These are phyloP conservation scores for Entomobrya proxima DNA, from an alignment of 2,888 invertebrate species.

Conservation along the genomic window DNA sequence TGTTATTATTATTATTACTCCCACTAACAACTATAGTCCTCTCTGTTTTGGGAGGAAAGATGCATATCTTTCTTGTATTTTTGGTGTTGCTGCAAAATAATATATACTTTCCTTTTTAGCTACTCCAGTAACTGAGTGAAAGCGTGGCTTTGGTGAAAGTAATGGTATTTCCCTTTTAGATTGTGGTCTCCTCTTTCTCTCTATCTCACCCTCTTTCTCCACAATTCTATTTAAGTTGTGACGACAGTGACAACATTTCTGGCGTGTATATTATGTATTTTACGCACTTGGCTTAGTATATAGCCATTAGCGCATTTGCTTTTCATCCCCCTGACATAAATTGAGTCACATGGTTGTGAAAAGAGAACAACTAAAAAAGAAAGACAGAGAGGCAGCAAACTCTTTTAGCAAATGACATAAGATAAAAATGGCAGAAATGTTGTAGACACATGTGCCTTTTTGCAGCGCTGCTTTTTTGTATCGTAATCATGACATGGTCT, in stretches of 20 bases:
- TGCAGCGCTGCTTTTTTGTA: neutral
- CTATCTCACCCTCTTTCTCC: too few relatives aligned
- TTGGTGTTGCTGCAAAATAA: constrained; percentile 6
- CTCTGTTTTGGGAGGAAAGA: constrained; percentile 26
- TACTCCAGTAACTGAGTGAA: too few relatives aligned
- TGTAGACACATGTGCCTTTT: neutral
- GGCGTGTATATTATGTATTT: neutral
- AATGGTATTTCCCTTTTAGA: constrained; percentile 39
- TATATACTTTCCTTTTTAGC: neutral
- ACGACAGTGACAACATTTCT: neutral
- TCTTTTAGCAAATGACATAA: constrained; percentile 34
- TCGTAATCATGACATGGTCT: neutral
- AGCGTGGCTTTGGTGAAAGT: neutral
- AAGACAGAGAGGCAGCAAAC: neutral
- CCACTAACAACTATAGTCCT: too few relatives aligned
- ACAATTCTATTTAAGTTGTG: constrained; percentile 1
- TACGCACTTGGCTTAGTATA: constrained; percentile 62
- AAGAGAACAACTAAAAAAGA: neutral
- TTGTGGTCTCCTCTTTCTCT: constrained; percentile 16
- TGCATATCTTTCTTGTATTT: constrained; percentile 36
- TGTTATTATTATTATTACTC: constrained; percentile 6
- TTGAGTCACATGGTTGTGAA: constrained; percentile 48
- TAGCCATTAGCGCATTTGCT: constrained; percentile 64
- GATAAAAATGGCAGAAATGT: neutral
- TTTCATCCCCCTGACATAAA: constrained; percentile 63